Base-by-base conservation (phyloP, 1,140 invertebrate species). In the Drosophila mayri region DNA sequence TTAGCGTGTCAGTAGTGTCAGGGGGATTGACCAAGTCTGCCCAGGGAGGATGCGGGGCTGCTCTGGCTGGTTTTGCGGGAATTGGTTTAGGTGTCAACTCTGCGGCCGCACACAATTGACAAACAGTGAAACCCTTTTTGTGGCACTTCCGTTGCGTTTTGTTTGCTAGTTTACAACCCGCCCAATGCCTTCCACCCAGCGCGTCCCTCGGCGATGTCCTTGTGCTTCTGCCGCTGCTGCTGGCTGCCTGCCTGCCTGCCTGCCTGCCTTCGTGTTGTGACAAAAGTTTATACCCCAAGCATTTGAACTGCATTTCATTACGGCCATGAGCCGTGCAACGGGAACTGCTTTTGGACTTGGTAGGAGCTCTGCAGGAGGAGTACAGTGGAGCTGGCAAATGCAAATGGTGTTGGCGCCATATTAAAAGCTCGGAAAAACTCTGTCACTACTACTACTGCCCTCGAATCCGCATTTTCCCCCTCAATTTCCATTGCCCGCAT, bases 221-320 rank as follows among this genome's bases (percentile, higher is more conserved):
- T 67, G 58, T 63, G 63, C 66, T 62, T 14, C 10, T 57, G 41
- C 50, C 10, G 14, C 35, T 43, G 30, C 28, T 58, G n/a, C 28
- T 41, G 62, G 18, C 43, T 43, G 43, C 8, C 46, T 49, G 46
- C 1, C 10, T 43, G 43, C 8, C 46, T 49, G 46, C 1, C 10
- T 49, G 38, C 20, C 30, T 49, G 30, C 20, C 22, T 46, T 55
- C 52, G 73, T 83, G 60, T 77, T 84, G 85, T 72, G 80, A 80
- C 85, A 85, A 90, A 88, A 88, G 85, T 90, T 88, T 85, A 76
- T 81, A 81, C 70, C 81, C 81, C 63, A 79, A 90, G 85, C 85
- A 90, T 90, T 90, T 90, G 86, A 90, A 90, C 85, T 90, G 85
- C 85, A 90, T 90, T 90, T 90, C 85, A 90, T 90, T 90, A 90